Percentiles rank a stretch among this genome's conserved stretches.
Conservation (phyloP, 2,797 vertebrate genomes). For the Eulemur albifrons region DNA sequence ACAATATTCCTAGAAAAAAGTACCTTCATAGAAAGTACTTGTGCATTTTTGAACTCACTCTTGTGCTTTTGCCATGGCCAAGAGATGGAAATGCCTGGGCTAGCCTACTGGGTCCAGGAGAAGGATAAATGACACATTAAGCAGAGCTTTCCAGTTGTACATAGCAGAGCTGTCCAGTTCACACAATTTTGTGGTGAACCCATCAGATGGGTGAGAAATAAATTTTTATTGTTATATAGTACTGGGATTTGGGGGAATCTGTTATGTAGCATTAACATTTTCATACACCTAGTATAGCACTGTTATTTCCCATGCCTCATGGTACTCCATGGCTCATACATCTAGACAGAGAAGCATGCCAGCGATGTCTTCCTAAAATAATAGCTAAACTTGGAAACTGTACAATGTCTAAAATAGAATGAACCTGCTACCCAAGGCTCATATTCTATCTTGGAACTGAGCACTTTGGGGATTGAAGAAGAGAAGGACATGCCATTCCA, state of each 20-base stretch:
- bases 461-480: not conserved
- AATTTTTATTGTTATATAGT: not conserved
- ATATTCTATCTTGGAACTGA: not conserved
- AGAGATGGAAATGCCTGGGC: not conserved
- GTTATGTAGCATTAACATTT: not conserved
- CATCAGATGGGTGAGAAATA: not conserved
- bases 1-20: not conserved
- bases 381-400: not conserved
- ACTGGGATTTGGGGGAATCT: not conserved
- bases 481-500: not conserved
- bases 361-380: not conserved
- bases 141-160: not conserved
- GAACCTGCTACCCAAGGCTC: not conserved
- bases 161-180: not conserved
- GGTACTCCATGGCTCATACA: not conserved
- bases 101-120: too few relatives aligned
- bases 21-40: not conserved
- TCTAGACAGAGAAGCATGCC: not conserved
- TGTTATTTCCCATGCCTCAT: not conserved
- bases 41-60: not conserved
- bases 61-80: not conserved
- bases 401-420: not conserved
- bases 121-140: not conserved
- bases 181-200: not conserved
- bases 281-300: not conserved